Evolutionary conservation across 2,113 vertebrate species (phyloP), one percentile per base, ranked within the genome.

Genomic region (Argyrosomus japonicus): DNA sequence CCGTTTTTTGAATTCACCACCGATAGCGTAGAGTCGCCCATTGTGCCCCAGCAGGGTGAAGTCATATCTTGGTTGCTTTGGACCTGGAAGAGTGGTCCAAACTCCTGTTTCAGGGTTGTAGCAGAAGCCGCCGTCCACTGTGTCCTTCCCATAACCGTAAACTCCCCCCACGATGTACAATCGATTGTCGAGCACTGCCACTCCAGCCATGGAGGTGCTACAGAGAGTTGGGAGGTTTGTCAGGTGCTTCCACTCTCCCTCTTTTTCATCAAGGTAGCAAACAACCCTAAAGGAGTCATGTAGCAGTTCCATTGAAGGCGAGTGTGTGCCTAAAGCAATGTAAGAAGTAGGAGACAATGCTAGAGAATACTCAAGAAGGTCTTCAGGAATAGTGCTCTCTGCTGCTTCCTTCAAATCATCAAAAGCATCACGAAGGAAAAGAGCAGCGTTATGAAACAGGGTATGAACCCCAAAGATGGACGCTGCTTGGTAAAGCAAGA

Each of bases 161-260:
- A 98, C 96, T 0, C 98, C 98, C 0, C 98, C 98, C 3, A 99
- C 97, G 0, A 99, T 96, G 84, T 98, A 99, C 29, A 99, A 85
- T 45, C 95, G 96, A 69, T 99, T 98, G 85, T 96, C 94, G 77
- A 97, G 92, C 10, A 97, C 97, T 0, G 97, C 90, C 74, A 99
- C 95, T 0, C 98, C 98, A 0, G 98, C 97, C 91, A 98, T 95
- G 91, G 98, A 95, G 0, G 98, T 99, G 94, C 97, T 99, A 64
- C 97, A 96, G 0, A 94, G 91, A 57, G 96, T 94, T 0, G 98
- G 98, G 57, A 99, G 94, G 74, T 96, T 89, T 19, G 96, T 96
- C 57, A 99, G 92, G 32, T 95, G 96, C 81, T 95, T 95, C 98
- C 98, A 99, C 0, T 92, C 84, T 19, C 96, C 96, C 54, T 84